Conservation (phyloP, 2,888 invertebrate genomes). For the Oeneis ivallda region DNA sequence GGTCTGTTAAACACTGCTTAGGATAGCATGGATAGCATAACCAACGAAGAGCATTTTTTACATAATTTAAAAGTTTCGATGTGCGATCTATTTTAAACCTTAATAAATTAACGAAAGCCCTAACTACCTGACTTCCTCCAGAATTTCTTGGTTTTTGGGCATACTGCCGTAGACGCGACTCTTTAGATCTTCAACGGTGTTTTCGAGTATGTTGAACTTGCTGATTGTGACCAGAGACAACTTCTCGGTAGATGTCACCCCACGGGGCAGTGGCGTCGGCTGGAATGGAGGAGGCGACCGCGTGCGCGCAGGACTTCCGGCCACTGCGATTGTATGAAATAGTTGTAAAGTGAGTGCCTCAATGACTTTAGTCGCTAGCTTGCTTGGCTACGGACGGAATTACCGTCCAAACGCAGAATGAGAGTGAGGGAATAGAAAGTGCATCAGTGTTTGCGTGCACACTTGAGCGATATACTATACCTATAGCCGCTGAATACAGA, state of each 20-base stretch:
- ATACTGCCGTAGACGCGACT: constrained; percentile 68
- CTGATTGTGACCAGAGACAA: constrained; percentile 73
- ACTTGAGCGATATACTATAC: no score
- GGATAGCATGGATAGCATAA: no score
- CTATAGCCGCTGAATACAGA: no score
- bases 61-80: background rate
- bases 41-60: no score
- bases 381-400: no score
- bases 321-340: constrained; percentile 1
- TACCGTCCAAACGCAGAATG: no score
- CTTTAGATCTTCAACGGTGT: constrained; percentile 61
- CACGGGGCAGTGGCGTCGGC: constrained; percentile 6
- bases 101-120: background rate
- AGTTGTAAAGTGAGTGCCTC: no score
- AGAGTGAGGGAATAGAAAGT: no score
- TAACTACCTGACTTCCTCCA: constrained; percentile 69
- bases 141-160: constrained; percentile 67
- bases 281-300: constrained; percentile 32
- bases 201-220: constrained; percentile 69
- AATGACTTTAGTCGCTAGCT: no score
- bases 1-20: no score
- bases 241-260: constrained; percentile 48
- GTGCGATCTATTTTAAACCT: background rate
- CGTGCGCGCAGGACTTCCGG: constrained; percentile 33
- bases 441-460: no score